A percentile compares a stretch with the other conserved stretches of the same genome.
phyloP scores from a whole-genome alignment of 2,888 invertebrate species.

The Ectemnius continuus region DNA sequence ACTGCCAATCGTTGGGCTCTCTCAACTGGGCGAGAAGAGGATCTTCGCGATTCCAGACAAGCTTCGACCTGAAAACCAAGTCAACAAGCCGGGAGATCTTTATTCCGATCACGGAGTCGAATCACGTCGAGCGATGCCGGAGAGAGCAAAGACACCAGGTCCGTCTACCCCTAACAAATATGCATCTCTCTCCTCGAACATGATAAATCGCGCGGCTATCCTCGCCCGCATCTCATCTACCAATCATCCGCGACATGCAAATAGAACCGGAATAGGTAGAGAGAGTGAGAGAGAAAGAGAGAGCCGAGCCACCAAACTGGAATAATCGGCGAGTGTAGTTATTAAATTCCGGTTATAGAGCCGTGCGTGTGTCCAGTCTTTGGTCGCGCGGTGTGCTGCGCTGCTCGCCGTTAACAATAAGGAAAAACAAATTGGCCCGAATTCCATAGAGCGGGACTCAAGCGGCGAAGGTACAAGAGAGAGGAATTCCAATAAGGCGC shows the following conservation, averaged over 20 bases:
- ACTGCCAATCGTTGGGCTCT: slow-evolving; percentile 35
- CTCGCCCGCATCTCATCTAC: background rate
- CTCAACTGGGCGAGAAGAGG: slow-evolving; percentile 8
- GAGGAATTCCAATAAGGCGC: no score
- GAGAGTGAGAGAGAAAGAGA: no score
- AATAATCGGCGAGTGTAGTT: no score
- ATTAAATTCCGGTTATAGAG: no score
- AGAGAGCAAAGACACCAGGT: slow-evolving; percentile 62
- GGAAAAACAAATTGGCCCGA: no score
- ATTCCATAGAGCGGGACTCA: no score
- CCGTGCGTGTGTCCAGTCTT: no score
- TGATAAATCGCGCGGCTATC: slow-evolving; percentile 36
- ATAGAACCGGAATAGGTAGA: background rate
- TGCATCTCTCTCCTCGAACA: slow-evolving; percentile 65
- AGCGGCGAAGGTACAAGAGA: no score
- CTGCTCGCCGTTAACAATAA: no score
- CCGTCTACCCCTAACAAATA: slow-evolving; percentile 74
- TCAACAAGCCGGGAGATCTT: slow-evolving; percentile 72
- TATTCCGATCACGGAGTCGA: slow-evolving; percentile 75
- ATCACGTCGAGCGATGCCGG: slow-evolving; percentile 70
- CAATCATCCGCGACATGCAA: slow-evolving; percentile 17
- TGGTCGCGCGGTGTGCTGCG: no score
- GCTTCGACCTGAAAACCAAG: slow-evolving; percentile 66
- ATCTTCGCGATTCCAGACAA: slow-evolving; percentile 60
- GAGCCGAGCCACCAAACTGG: no score